These are phyloP conservation scores for Troides aeacus DNA, from an alignment of 2,888 invertebrate genomes.

Conservation along the genomic window DNA sequence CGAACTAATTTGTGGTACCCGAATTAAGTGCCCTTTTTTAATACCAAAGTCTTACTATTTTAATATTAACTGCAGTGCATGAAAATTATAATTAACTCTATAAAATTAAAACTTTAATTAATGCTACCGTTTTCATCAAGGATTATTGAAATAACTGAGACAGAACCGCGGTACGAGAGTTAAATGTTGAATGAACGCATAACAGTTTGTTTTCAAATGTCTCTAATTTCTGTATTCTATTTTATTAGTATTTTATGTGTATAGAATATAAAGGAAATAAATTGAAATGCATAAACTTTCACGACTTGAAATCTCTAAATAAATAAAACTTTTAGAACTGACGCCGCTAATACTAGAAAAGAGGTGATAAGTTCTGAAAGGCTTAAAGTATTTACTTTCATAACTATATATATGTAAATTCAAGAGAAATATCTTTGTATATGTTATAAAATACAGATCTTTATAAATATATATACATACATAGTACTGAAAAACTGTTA, in stretches of 20 bases:
- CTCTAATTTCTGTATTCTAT: too few species aligned
- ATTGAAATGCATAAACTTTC: too few species aligned
- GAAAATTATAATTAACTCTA: neutral
- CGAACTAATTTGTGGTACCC: neutral
- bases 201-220: too few species aligned
- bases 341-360: neutral
- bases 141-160: too few species aligned
- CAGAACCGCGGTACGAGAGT: too few species aligned
- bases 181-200: too few species aligned
- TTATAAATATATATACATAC: too few species aligned
- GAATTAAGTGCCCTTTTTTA: neutral
- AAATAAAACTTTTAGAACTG: too few species aligned
- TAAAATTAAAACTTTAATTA: neutral
- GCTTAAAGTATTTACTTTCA: neutral
- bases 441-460: neutral
- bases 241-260: too few species aligned
- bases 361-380: neutral
- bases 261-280: too few species aligned
- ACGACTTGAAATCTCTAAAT: too few species aligned
- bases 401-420: neutral
- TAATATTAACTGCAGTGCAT: neutral
- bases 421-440: neutral
- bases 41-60: neutral
- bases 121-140: neutral
- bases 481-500: neutral